Percentiles rank a stretch among this genome's conserved stretches.
phyloP scores from a whole-genome alignment of 2,113 vertebrate species.

The Setophaga petechia region DNA sequence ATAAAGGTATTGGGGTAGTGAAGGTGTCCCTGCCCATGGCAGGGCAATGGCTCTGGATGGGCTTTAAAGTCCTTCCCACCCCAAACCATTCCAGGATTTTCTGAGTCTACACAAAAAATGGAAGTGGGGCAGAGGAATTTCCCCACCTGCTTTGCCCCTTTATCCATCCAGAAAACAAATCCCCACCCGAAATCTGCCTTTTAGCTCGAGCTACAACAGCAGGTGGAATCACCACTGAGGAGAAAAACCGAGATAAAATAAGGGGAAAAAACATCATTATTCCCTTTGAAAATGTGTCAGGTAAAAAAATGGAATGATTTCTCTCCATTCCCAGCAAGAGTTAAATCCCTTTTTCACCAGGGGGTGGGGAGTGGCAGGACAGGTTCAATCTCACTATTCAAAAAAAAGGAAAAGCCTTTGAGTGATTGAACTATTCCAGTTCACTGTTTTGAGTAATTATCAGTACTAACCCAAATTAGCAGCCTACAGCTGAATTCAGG shows the following conservation, averaged over 20 bases:
- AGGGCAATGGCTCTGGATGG: background rate
- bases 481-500: background rate
- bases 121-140: background rate
- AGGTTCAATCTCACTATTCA: background rate
- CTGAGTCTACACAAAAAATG: background rate
- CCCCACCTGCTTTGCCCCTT: background rate
- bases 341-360: background rate
- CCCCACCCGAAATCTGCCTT: background rate
- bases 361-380: background rate
- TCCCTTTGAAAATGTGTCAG: background rate
- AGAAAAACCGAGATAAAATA: background rate
- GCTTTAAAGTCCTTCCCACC: background rate
- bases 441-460: background rate
- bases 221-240: background rate
- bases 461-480: background rate
- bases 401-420: background rate
- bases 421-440: background rate
- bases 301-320: background rate
- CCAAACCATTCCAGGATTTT: background rate
- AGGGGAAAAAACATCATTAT: background rate
- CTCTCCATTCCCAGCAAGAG: background rate
- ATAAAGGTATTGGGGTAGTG: fast-evolving
- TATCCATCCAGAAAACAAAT: background rate
- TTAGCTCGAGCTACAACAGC: background rate
- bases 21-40: background rate